Base-by-base conservation (phyloP, 2,113 vertebrate species). In the Xenopus borealis region DNA sequence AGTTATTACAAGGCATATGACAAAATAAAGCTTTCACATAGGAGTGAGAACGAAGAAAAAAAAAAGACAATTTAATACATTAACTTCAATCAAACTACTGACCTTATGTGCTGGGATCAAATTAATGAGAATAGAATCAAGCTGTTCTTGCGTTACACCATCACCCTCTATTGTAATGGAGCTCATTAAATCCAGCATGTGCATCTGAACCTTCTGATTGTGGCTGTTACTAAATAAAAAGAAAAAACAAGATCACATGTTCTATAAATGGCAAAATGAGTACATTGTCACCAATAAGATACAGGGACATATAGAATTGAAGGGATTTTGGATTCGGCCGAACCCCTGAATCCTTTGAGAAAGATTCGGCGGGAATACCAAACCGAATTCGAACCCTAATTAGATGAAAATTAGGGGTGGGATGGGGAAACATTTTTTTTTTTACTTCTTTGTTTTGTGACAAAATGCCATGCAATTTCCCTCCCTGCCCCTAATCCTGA, bases 121-220 rank as follows among this genome's bases (percentile, higher is more conserved):
- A 89, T 99, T 98, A 79, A 99, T 98, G 82, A 99, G 96, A 88
- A 99, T 99, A 64, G 96, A 96, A 82, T 99, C 97, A 87, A 99
- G 83, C 83, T 98, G 88, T 87, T 99, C 97, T 83, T 98, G 97
- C 80, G 97, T 98, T 86, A 99, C 96, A 84, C 97, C 96, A 80
- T 99, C 97, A 78, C 97, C 97, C 89, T 99, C 97, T 94, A 96
- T 97, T 90, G 98, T 99, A 90, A 99, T 99, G 87, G 97, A 99
- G 91, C 97, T 98, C 97, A 99, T 99, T 93, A 99, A 92, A 84
- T 99, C 97, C 89, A 99, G 86, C 97, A 99, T 99, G 86, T 99
- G 97, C 95, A 99, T 95, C 84, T 99, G 97, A 83, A 99, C 97
- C 82, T 99, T 99, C 92, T 98, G 97, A 85, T 99, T 99, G 91